phyloP scores from a whole-genome alignment of 2,888 invertebrate species.

The Zhuqinia jingwanae region DNA sequence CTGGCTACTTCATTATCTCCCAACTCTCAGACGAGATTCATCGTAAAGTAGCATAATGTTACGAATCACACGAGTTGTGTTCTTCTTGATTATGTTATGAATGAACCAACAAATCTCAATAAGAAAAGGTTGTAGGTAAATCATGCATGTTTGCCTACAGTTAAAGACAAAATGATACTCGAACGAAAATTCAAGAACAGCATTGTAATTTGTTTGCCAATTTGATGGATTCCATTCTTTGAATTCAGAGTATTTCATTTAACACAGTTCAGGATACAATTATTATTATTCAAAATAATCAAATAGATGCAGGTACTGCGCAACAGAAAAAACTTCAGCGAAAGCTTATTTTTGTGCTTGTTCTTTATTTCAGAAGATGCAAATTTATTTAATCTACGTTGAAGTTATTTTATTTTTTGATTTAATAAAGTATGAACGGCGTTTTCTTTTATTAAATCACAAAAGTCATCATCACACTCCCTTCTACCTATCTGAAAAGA shows the following conservation, averaged over 20 bases:
- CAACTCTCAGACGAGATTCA: not conserved
- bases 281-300: not conserved
- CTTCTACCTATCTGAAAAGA: too few species aligned
- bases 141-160: not conserved
- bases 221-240: not conserved
- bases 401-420: too few species aligned
- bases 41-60: too few species aligned
- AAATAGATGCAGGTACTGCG: not conserved
- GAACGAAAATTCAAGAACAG: not conserved
- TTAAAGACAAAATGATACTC: not conserved
- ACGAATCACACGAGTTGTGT: not conserved
- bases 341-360: too few species aligned
- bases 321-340: not conserved
- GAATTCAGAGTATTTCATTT: too few species aligned
- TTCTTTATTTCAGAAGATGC: too few species aligned
- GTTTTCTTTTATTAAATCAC: too few species aligned
- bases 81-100: not conserved
- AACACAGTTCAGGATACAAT: too few species aligned
- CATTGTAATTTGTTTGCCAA: not conserved
- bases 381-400: too few species aligned
- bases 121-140: not conserved
- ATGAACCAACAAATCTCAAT: not conserved
- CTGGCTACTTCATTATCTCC: slow-evolving; percentile 1
- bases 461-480: too few species aligned
- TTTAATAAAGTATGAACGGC: too few species aligned